Percentiles rank a stretch among this genome's conserved stretches.
These are phyloP conservation scores for Coenonympha arcania DNA, from an alignment of 2,888 invertebrate genomes.

Conservation along the genomic window DNA sequence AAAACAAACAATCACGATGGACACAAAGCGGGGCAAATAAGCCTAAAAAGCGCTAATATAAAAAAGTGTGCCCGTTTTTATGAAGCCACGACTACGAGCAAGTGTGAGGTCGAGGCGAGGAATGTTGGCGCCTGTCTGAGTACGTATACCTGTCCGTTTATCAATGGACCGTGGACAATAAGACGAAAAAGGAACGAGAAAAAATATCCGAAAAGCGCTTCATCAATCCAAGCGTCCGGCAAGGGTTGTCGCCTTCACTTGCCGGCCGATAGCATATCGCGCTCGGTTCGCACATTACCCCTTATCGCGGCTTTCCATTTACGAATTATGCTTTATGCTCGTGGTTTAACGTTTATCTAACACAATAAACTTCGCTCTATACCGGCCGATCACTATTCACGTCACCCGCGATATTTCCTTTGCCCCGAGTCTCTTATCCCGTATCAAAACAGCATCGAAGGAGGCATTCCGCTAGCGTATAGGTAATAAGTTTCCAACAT, in stretches of 20 bases:
- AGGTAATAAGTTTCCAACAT: slow-evolving; percentile 58
- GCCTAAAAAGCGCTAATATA: slow-evolving; percentile 70
- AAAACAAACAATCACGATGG: slow-evolving; percentile 68
- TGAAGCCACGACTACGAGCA: slow-evolving; percentile 64
- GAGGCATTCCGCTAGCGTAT: slow-evolving; percentile 36
- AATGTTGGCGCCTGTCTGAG: slow-evolving; percentile 75
- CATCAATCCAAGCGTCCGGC: slow-evolving; percentile 68
- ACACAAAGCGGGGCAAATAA: slow-evolving; percentile 70
- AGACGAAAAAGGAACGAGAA: slow-evolving; percentile 55
- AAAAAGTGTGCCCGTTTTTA: slow-evolving; percentile 72
- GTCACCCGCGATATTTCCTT: slow-evolving; percentile 18
- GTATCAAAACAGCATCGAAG: slow-evolving; percentile 32
- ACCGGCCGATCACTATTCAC: slow-evolving; percentile 17
- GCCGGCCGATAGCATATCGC: slow-evolving; percentile 22
- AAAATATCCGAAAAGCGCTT: slow-evolving; percentile 69
- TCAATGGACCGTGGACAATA: slow-evolving; percentile 71
- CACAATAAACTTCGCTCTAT: slow-evolving; percentile 19
- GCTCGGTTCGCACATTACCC: slow-evolving; percentile 18
- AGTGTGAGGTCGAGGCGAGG: slow-evolving; percentile 73
- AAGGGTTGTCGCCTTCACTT: slow-evolving; percentile 59
- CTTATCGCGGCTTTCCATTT: slow-evolving; percentile 16
- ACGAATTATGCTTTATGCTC: slow-evolving; percentile 18
- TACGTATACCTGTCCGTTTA: slow-evolving; percentile 74
- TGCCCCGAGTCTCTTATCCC: slow-evolving; percentile 24
- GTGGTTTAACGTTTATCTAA: slow-evolving; percentile 14